Percentiles rank a stretch among this genome's conserved stretches.
These are phyloP conservation scores for Drosophila paramelanica DNA, from an alignment of 2,888 invertebrate genomes.

Conservation along the genomic window DNA sequence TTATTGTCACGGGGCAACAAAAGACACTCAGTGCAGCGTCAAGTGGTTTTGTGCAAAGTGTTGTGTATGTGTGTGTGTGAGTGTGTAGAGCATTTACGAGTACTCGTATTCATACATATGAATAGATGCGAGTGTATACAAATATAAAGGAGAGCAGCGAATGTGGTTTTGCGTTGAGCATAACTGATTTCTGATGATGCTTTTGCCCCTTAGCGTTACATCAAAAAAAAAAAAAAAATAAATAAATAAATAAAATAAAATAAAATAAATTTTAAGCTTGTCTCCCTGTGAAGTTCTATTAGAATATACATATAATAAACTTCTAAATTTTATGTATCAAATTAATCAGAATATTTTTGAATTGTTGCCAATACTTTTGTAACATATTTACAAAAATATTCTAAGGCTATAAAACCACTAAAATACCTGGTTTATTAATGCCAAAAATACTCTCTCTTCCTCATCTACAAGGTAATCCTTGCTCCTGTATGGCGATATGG, in stretches of 20 bases:
- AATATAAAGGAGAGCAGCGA: neutral
- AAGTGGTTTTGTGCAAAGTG: constrained; percentile 40
- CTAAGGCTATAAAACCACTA: too few species aligned
- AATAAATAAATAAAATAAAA: neutral
- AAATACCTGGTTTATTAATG: too few species aligned
- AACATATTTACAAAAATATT: too few species aligned
- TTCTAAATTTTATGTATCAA: too few species aligned
- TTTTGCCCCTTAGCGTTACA: neutral
- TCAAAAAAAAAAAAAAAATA: neutral
- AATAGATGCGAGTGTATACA: constrained; percentile 3
- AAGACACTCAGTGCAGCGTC: constrained; percentile 32
- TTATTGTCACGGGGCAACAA: constrained; percentile 65
- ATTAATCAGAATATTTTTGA: too few species aligned
- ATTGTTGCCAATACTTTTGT: too few species aligned
- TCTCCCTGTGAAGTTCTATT: neutral
- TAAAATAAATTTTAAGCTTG: neutral
- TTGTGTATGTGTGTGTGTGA: constrained; percentile 5
- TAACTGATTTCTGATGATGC: neutral
- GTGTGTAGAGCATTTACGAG: constrained; percentile 3
- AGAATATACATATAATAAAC: too few species aligned
- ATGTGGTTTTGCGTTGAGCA: neutral
- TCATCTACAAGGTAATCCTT: too few species aligned
- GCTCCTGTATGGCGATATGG: too few species aligned
- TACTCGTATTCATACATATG: constrained; percentile 5
- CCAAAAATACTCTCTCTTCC: too few species aligned